These are phyloP conservation scores for Albula goreensis DNA, from an alignment of 2,113 vertebrate species.

Conservation along the genomic window DNA sequence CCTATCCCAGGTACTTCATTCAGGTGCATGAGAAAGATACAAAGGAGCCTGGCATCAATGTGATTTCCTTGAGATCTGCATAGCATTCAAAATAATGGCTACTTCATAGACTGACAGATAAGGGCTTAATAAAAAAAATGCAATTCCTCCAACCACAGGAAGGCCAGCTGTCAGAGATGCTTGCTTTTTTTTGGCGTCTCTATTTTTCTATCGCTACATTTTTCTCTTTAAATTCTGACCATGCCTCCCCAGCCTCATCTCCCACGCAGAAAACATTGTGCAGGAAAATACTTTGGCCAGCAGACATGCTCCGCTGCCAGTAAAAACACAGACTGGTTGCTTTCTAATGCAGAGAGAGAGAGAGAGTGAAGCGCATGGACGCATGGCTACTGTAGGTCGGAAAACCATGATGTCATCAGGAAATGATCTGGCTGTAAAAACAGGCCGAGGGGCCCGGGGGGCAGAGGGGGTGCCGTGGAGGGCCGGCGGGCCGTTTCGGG, in stretches of 20 bases:
- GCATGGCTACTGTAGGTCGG: background rate
- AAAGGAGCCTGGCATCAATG: too few species aligned
- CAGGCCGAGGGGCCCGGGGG: background rate
- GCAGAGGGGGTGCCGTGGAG: background rate
- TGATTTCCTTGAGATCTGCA: background rate
- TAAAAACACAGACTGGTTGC: background rate
- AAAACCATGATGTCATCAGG: background rate
- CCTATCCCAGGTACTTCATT: too few species aligned
- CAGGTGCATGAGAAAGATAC: too few species aligned
- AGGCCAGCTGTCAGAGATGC: background rate
- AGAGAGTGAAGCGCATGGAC: background rate
- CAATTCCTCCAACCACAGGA: too few species aligned
- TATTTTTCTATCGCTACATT: background rate
- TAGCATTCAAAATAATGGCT: background rate
- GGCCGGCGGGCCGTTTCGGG: background rate
- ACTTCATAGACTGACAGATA: background rate
- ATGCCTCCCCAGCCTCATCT: background rate
- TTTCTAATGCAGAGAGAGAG: background rate
- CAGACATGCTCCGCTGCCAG: background rate
- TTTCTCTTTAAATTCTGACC: background rate
- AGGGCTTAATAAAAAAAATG: background rate
- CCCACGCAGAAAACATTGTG: slow-evolving; percentile 2
- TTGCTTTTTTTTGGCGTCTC: background rate
- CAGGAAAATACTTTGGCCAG: background rate
- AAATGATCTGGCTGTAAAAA: background rate